A percentile compares a stretch with the other conserved stretches of the same genome.
These are phyloP conservation scores for Panzeria rudis DNA, from an alignment of 2,888 invertebrate genomes.

Conservation along the genomic window DNA sequence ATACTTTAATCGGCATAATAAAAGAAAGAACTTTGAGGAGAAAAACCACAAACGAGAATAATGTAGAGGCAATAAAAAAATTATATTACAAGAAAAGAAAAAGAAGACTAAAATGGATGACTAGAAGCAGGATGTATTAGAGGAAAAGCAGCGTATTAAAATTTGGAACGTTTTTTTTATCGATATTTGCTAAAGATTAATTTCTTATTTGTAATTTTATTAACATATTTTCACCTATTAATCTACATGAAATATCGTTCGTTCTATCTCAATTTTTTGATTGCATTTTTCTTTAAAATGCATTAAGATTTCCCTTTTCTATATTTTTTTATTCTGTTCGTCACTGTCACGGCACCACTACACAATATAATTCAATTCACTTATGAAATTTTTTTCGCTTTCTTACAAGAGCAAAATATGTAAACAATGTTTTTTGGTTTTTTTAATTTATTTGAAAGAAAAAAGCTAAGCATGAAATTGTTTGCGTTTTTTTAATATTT, in stretches of 20 bases:
- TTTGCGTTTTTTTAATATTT: slow-evolving; percentile 21
- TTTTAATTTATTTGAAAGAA: slow-evolving; percentile 24
- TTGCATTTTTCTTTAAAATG: slow-evolving; percentile 54
- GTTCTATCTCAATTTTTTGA: slow-evolving; percentile 18
- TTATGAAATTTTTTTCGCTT: slow-evolving; percentile 61
- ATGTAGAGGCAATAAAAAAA: slow-evolving; percentile 29
- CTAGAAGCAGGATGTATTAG: slow-evolving; percentile 57
- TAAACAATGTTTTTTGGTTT: slow-evolving; percentile 50
- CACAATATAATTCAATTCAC: slow-evolving; percentile 37
- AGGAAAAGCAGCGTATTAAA: not conserved
- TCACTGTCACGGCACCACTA: slow-evolving; percentile 14
- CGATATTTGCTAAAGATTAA: not conserved
- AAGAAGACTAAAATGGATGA: slow-evolving; percentile 55
- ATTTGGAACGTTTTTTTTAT: not conserved
- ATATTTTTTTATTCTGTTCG: slow-evolving; percentile 44
- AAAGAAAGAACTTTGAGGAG: slow-evolving; percentile 27
- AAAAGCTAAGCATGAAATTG: slow-evolving; percentile 40
- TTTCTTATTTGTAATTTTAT: slow-evolving; percentile 16
- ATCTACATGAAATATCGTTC: slow-evolving; percentile 34
- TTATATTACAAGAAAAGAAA: slow-evolving; percentile 42
- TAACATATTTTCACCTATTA: slow-evolving; percentile 42
- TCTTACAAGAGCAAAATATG: slow-evolving; percentile 42
- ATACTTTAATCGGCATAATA: slow-evolving; percentile 5
- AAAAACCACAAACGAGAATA: slow-evolving; percentile 34
- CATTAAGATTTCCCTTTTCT: slow-evolving; percentile 56